Conservation (phyloP, 2,797 vertebrate genomes). For the Borostomias antarcticus region DNA sequence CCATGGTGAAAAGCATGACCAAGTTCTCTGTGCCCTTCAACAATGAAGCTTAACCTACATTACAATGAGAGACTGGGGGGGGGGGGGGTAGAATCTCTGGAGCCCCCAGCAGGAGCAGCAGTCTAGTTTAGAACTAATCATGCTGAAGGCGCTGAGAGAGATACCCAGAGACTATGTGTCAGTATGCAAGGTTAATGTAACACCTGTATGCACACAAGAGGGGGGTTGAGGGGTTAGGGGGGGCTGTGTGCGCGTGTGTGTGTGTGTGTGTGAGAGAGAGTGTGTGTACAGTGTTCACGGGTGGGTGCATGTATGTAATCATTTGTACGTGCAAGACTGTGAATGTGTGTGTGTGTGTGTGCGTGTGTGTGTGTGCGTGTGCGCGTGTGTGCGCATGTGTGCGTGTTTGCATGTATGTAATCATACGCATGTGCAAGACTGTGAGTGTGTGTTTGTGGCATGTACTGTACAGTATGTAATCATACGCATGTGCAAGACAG, state of each 20-base stretch:
- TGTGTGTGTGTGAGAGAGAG: not conserved
- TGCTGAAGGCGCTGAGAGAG: constrained; percentile 48
- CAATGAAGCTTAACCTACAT: constrained; percentile 50
- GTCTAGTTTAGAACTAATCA: constrained; percentile 55
- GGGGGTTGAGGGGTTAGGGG: not conserved
- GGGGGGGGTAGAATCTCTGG: constrained; percentile 11
- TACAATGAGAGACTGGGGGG: constrained; percentile 38
- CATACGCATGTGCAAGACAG: not conserved
- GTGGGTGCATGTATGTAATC: too few relatives aligned
- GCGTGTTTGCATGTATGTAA: too few relatives aligned
- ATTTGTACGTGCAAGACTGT: not conserved
- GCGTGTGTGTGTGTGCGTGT: not conserved
- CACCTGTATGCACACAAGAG: constrained; percentile 51
- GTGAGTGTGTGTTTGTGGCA: not conserved
- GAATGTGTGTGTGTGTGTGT: not conserved
- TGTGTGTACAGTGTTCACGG: too few relatives aligned
- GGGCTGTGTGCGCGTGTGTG: not conserved
- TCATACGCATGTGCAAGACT: too few relatives aligned
- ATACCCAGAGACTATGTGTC: constrained; percentile 44
- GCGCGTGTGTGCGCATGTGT: too few relatives aligned
- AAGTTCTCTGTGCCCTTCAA: constrained; percentile 53
- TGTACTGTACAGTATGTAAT: too few relatives aligned
- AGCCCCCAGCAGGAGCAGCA: constrained; percentile 29
- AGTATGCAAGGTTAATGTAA: constrained; percentile 64
- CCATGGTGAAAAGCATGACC: constrained; percentile 70